Base-by-base conservation (phyloP, 2,888 invertebrate species). In the Mesopsocus fuscifrons region DNA sequence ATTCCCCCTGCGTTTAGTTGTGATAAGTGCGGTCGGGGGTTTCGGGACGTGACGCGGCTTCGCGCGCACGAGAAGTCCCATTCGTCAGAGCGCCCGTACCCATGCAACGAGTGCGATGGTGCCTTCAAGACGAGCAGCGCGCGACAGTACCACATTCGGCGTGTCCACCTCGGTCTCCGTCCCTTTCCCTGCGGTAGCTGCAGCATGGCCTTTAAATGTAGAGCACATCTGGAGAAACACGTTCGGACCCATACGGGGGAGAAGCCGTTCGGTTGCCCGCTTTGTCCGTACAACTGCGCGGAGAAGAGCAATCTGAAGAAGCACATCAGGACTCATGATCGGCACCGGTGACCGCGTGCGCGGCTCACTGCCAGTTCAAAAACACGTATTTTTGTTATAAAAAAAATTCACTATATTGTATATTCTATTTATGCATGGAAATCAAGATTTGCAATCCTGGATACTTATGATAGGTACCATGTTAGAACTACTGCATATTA, bases 171-270 rank as follows among this genome's bases (percentile, higher is more conserved):
- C 20, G 20, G 20, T 16, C 11, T 38, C 6, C 15, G 46, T 45
- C 8, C 32, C 20, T 38, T 38, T 35, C 15, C 34, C 20, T 34
- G 16, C 13, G 8, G 16, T 20, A 38, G 31, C 22, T 32, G 21
- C 22, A n/a, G 9, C 32, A 8, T 18, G 23, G 15, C 9, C 35
- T 16, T 18, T 18, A 23, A 26, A 45, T 9, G 30, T 38, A 3
- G 43, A 43, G 18, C 49, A 49, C 34, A 52, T 51, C 41, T 53
- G 3, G 32, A 44, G 17, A 45, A 52, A 22, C 53, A 53, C 42
- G 50, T 51, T 23, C 44, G 53, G 15, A 48, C 49, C 26, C 53
- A 53, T 21, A 51, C 53, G 2, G 52, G 52, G 2, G 51, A 52
- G 8, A 43, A 47, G n/a, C 52, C 52, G 1, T 52, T 48, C 33